Conservation (phyloP, 2,113 vertebrate genomes). For the Esox niger region DNA sequence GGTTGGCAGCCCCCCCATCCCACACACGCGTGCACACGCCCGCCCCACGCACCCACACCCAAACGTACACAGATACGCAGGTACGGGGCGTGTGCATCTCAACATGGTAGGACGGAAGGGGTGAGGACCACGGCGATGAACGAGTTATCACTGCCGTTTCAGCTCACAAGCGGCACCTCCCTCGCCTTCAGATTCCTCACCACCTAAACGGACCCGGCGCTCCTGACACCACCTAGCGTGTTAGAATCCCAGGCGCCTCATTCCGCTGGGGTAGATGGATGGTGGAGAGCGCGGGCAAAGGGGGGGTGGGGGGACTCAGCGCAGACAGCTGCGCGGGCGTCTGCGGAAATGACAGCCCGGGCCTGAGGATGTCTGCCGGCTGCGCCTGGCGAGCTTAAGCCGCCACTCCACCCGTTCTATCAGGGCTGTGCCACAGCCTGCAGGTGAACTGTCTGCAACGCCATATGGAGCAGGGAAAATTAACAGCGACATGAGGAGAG, state of each 20-base stretch:
- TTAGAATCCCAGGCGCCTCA: conserved; percentile 72
- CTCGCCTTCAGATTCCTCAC: conserved; percentile 15
- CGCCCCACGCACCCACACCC: conserved; percentile 5
- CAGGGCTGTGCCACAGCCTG: conserved; percentile 88
- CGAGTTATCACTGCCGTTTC: conserved; percentile 8
- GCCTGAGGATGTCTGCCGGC: conserved; percentile 89
- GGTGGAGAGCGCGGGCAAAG: conserved; percentile 3
- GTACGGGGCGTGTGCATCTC: no score
- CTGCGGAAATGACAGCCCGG: conserved; percentile 94
- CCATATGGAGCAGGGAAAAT: conserved; percentile 99
- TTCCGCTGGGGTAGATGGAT: conserved; percentile 37
- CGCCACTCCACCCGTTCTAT: conserved; percentile 25
- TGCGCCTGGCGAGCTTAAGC: conserved; percentile 76
- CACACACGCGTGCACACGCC: not conserved
- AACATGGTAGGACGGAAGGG: no score
- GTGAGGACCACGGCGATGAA: conserved; percentile 8
- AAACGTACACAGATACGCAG: not conserved
- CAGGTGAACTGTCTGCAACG: conserved; percentile 98
- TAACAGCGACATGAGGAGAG: conserved; percentile 94
- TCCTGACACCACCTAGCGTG: not conserved
- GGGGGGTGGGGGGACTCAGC: conserved; percentile 67
- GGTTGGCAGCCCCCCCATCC: conserved; percentile 19
- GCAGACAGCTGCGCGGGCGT: conserved; percentile 90
- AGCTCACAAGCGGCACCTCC: conserved; percentile 9
- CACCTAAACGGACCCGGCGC: not conserved